phyloP scores from a whole-genome alignment of 1,140 invertebrate genomes.

The Drosophila pseudoobscura region DNA sequence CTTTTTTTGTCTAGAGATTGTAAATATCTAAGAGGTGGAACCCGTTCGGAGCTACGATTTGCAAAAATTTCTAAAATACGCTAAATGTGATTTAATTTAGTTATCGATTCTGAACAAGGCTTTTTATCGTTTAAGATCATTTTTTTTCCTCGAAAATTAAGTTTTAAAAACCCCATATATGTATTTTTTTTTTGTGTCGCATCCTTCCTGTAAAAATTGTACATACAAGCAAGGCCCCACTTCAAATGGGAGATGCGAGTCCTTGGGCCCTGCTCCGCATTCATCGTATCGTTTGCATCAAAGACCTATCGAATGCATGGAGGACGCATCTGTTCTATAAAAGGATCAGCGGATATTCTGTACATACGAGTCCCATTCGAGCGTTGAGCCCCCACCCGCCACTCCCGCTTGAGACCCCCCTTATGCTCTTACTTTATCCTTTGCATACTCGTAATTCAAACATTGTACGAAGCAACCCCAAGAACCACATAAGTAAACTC shows the following conservation, averaged over 20 bases:
- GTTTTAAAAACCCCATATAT: conserved; percentile 3
- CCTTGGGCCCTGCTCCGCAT: neutral
- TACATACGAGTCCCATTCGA: too few species aligned
- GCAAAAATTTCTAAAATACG: conserved; percentile 54
- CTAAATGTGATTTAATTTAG: conserved; percentile 79
- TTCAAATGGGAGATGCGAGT: too few species aligned
- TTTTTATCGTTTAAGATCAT: conserved; percentile 71
- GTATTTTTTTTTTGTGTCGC: conserved; percentile 19
- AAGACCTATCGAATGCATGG: conserved; percentile 10
- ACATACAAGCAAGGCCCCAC: conserved; percentile 24
- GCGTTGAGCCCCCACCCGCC: too few species aligned
- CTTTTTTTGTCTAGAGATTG: conserved; percentile 46
- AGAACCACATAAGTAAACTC: conserved; percentile 22
- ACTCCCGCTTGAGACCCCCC: too few species aligned
- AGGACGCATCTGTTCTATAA: neutral
- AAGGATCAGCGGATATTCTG: neutral
- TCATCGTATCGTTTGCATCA: conserved; percentile 3
- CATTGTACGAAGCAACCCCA: neutral
- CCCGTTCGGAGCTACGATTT: conserved; percentile 27
- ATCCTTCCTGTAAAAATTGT: conserved; percentile 44
- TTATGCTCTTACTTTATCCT: too few species aligned
- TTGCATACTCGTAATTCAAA: too few species aligned
- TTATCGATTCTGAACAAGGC: conserved; percentile 67
- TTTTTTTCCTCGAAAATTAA: conserved; percentile 36
- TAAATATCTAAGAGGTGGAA: conserved; percentile 56